Evolutionary conservation across 2,888 invertebrate species (phyloP), one percentile per base, ranked within the genome.

Genomic region (Drosophila colorata): DNA sequence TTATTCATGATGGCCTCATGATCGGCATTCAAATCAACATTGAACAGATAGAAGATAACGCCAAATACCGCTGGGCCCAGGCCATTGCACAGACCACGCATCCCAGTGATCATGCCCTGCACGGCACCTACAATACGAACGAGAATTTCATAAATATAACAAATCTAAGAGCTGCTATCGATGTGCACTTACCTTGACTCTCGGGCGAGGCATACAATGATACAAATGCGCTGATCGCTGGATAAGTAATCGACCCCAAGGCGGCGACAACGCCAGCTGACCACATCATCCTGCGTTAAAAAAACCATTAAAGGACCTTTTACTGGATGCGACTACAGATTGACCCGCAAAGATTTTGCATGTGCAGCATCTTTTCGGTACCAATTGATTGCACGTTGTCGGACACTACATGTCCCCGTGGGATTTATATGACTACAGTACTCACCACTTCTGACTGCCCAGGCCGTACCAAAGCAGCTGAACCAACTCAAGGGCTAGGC

Each of bases 1-100:
- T 25, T 74, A 35, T 47, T 68, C 20, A 69, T 13, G 31, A 64
- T 52, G 60, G 73, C 46, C 11, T 73, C 88, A 79, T 94, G 94
- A 65, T 96, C 95, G 83, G 96, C 97, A 91, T 98, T 98, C 90
- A 99, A 94, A 93, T 99, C 98, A 78, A 99, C 99, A 92, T 99
- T 97, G 93, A 99, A 99, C 90, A 99, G 94, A 93, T 98, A 99
- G 93, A 99, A 99, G 88, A 99, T 97, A 80, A 99, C 95, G 16
- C 99, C 99, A 92, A 98, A 99, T 94, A 99, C 96, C 43, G 99
- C 99, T 0, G 99, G 99, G 0, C 99, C 99, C 52, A 99, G 94
- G 14, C 99, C 99, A 91, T 99, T 98, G 76, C 99, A 99, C 51
- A 99, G 94, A 0, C 99, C 99, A 73, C 99, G 94, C 94, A 99